Conservation (phyloP, 1,140 invertebrate genomes). For the Ostrea denselamellosa region DNA sequence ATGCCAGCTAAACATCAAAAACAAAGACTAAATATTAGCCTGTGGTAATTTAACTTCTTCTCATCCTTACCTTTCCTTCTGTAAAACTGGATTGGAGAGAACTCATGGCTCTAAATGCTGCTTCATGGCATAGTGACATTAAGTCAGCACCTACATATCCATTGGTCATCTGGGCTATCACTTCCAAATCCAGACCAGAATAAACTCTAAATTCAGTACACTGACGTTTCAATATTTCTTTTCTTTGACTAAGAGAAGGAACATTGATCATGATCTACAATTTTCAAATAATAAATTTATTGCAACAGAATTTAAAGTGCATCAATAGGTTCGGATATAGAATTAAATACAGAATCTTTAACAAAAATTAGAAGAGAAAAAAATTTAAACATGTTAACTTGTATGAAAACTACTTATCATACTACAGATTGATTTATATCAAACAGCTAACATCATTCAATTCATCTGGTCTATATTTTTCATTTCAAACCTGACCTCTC, state of each 20-base stretch:
- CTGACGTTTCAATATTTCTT: constrained; percentile 65
- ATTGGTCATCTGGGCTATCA: constrained; percentile 75
- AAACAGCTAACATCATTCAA: too few species aligned
- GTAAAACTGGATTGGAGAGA: background rate
- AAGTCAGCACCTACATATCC: constrained; percentile 81
- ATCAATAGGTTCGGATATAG: too few species aligned
- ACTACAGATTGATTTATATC: too few species aligned
- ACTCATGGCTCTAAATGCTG: constrained; percentile 64
- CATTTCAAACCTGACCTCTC: constrained; percentile 64
- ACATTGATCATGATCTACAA: constrained; percentile 73
- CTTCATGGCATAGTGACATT: constrained; percentile 76
- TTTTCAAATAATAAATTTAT: background rate
- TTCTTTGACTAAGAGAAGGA: constrained; percentile 66
- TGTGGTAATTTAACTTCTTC: background rate
- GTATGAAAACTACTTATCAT: too few species aligned
- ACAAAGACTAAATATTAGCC: background rate
- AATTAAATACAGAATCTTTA: too few species aligned
- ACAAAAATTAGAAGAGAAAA: too few species aligned
- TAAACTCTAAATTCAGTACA: constrained; percentile 56
- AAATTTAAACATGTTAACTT: too few species aligned
- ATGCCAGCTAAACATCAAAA: background rate
- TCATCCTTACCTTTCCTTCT: background rate
- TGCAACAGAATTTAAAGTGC: too few species aligned
- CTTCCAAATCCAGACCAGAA: constrained; percentile 63
- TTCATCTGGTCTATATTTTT: background rate